A percentile compares a stretch with the other conserved stretches of the same genome.
phyloP scores from a whole-genome alignment of 2,797 vertebrate genomes.

The Semotilus atromaculatus region DNA sequence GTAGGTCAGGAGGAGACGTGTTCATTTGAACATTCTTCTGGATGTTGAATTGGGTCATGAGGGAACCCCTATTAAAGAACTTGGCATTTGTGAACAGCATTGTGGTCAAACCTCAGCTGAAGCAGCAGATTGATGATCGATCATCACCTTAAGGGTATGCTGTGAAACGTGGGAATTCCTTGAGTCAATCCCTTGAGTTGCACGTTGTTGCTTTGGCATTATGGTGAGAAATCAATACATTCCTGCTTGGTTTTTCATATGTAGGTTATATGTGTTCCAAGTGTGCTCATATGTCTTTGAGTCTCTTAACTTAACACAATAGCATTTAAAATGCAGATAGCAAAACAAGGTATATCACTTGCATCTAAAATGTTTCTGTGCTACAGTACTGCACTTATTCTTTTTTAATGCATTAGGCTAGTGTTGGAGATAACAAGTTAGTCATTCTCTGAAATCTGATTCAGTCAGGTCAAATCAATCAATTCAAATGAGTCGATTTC shows the following conservation, averaged over 20 bases:
- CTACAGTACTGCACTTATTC: background rate
- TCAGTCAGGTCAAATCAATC: background rate
- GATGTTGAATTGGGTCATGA: slow-evolving; percentile 20
- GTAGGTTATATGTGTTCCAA: slow-evolving; percentile 27
- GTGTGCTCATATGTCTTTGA: background rate
- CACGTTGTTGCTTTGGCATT: slow-evolving; percentile 25
- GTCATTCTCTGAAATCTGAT: background rate
- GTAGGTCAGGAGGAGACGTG: slow-evolving; percentile 15
- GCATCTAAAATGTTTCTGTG: background rate
- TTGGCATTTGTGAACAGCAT: slow-evolving; percentile 23
- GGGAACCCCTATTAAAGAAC: slow-evolving; percentile 39
- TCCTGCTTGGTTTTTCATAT: background rate
- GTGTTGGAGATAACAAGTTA: background rate
- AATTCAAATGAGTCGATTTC: background rate
- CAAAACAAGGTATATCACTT: background rate
- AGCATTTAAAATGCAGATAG: background rate
- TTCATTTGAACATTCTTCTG: slow-evolving; percentile 25
- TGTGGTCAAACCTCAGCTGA: slow-evolving; percentile 17
- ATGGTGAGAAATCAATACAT: slow-evolving; percentile 20
- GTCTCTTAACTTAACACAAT: background rate
- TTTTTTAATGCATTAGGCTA: background rate
- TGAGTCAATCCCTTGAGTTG: background rate
- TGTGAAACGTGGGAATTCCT: slow-evolving; percentile 14
- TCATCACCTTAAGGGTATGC: slow-evolving; percentile 10
- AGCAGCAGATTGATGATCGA: slow-evolving; percentile 8